Evolutionary conservation across 2,113 vertebrate genomes (phyloP).

Genomic region (Hyperopisus bebe): DNA sequence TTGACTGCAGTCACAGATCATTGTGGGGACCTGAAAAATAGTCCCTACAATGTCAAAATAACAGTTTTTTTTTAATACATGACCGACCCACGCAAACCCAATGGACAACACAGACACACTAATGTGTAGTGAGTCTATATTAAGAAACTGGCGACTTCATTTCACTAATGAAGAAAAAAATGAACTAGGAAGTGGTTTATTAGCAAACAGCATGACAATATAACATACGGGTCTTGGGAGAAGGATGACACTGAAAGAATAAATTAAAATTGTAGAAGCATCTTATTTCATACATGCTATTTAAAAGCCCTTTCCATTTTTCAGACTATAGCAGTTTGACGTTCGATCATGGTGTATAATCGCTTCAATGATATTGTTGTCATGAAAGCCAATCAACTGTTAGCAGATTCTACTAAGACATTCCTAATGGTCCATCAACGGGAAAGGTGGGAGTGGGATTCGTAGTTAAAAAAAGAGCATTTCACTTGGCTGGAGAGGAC

Average conservation of each 20-base stretch:
- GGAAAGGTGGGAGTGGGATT: neutral
- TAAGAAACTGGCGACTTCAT: too few relatives aligned
- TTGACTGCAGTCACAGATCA: too few relatives aligned
- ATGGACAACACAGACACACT: too few relatives aligned
- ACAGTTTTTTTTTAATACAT: too few relatives aligned
- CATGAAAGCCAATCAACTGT: conserved; percentile 40
- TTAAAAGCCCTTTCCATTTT: conserved; percentile 1
- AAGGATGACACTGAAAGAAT: neutral
- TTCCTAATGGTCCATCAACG: conserved; percentile 29
- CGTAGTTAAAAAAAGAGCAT: conserved; percentile 18
- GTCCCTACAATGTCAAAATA: too few relatives aligned
- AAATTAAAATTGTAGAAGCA: neutral
- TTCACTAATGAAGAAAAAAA: neutral
- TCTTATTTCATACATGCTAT: neutral
- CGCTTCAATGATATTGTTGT: neutral
- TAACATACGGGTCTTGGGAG: neutral
- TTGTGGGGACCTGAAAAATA: too few relatives aligned
- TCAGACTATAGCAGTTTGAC: neutral
- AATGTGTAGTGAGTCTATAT: too few relatives aligned
- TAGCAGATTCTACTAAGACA: conserved; percentile 45
- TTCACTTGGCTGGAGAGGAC: conserved; percentile 49
- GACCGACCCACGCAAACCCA: too few relatives aligned
- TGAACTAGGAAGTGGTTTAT: too few relatives aligned
- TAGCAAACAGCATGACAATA: too few relatives aligned
- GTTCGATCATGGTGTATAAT: neutral